Base-by-base conservation (phyloP, 2,888 invertebrate species). In the Drosophila mayaguana region DNA sequence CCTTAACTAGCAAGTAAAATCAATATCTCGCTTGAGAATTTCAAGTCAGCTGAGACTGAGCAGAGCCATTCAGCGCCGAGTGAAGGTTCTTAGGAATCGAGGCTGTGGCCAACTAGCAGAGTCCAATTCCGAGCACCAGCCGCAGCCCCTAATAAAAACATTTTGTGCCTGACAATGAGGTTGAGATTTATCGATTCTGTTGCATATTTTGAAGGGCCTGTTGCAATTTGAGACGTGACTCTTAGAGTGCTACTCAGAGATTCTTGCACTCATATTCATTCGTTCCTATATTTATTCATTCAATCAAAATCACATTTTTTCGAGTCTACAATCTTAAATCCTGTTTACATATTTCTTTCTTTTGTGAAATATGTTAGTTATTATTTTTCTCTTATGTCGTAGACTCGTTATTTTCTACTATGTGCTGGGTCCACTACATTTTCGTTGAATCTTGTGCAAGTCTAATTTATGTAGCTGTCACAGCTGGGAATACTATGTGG, bases 131-230 rank as follows among this genome's bases (percentile, higher is more conserved):
- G 45, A 57, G 48, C 38, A 22, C 40, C 51, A 28, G 28, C 28
- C 28, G 40, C 51, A 67, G 70, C 57, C 72, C 73, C 66, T 63
- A 63, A 25, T 63, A 63, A 25, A 16, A 46, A 38, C 60, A 51
- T 78, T 81, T 69, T 68, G 38, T 50, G 79, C 81, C 59, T 32
- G 66, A 56, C 81, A 69, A 66, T 75, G 72, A 34, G 32, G 67
- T 78, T 84, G 81, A 75, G 81, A 81, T 78, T 75, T 84, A 83
- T 83, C 84, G 83, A 83, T 83, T 83, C 40, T 34, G 64, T 56
- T 67, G 55, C 60, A 54, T 78, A 40, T 11, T 55, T 55, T 25
- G 14, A 78, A 72, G 72, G 68, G 65, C 57, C 75, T 66, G 81
- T 72, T 72, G 69, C 69, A 54, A 78, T 65, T 67, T 56, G 46